Evolutionary conservation across 2,888 invertebrate species (phyloP), one percentile per base, ranked within the genome.

Genomic region (Chaetoderma sp.): DNA sequence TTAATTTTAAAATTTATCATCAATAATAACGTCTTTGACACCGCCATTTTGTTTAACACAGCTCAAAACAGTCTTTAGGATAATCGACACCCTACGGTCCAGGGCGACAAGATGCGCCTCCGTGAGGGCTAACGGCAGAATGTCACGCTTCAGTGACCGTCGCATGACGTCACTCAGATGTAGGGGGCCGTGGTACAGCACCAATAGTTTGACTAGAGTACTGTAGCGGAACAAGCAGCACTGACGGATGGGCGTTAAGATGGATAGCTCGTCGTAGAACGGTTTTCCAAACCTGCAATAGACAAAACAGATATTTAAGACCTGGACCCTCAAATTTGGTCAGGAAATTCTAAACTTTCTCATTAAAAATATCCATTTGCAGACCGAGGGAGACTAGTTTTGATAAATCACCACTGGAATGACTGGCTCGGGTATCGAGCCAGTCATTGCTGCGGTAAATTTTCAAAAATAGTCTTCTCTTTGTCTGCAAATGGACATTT

Each of bases 191-290:
- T 71, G 70, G 74, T 88, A 86, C 52, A 88, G 84, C 16, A 82
- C 77, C 62, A 97, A 88, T 69, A 99, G 88, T 6, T 90, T 92
- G 60, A 90, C 88, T 36, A 98, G 90, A 0, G 98, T 98, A 27
- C 93, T 91, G 80, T 94, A 93, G 52, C 98, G 89, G 61, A 99
- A 91, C 78, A 94, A 88, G 86, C 99, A 99, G 88, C 98, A 99
- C 88, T 99, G 99, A 73, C 94, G 89, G 57, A 99, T 88, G 0
- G 98, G 99, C 10, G 97, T 95, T 71, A 99, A 89, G 80, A 98
- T 98, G 72, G 95, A 94, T 70, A 95, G 89, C 87, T 98, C 98
- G 83, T 99, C 98, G 83, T 96, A 93, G 82, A 91, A 92, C 1
- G 96, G 91, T 80, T 93, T 93, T 0, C 98, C 98, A 85, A 98